Percentiles rank a stretch among this genome's conserved stretches.
phyloP scores from a whole-genome alignment of 2,113 vertebrate genomes.

The Microtus montanus region DNA sequence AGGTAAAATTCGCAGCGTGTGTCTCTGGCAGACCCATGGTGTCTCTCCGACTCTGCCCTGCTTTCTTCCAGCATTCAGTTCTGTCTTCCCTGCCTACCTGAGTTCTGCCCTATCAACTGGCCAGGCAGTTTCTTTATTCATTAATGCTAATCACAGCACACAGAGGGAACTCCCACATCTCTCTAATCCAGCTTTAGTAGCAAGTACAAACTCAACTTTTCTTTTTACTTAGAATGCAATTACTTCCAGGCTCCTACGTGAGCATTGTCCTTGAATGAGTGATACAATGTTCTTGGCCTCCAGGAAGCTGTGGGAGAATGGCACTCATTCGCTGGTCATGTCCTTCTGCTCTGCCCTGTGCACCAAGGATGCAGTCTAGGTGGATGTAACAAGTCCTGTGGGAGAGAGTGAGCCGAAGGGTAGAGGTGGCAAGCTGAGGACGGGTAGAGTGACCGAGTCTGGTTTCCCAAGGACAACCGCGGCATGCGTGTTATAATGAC shows the following conservation, averaged over 20 bases:
- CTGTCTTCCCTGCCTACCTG: no score
- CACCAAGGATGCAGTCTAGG: background rate
- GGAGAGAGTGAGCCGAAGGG: background rate
- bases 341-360: background rate
- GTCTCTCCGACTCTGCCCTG: no score
- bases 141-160: no score
- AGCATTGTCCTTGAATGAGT: background rate
- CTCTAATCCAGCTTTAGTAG: background rate
- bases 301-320: background rate
- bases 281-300: background rate
- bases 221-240: background rate
- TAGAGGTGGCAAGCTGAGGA: background rate
- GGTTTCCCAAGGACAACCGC: background rate
- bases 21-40: no score
- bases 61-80: no score
- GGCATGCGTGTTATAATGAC: background rate
- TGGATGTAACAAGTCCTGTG: no score
- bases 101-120: no score
- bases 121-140: no score
- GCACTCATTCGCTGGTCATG: no score
- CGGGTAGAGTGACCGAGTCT: background rate
- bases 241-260: background rate
- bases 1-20: no score
- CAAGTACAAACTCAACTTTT: background rate
- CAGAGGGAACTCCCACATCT: no score